These are phyloP conservation scores for Notolabrus celidotus DNA, from an alignment of 2,797 vertebrate species.

Conservation along the genomic window DNA sequence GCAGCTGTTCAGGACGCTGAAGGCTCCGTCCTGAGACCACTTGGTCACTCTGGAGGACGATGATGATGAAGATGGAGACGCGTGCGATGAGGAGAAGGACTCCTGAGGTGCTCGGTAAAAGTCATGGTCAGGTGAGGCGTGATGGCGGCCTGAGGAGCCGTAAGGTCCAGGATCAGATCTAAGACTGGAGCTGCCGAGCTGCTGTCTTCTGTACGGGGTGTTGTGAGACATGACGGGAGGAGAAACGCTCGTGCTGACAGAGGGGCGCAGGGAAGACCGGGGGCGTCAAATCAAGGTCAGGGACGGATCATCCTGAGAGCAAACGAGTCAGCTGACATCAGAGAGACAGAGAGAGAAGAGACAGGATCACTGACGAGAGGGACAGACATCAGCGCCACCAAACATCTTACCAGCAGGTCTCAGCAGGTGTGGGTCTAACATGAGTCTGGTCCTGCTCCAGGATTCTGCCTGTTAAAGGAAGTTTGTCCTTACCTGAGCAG, in stretches of 20 bases:
- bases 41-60: slow-evolving; percentile 27
- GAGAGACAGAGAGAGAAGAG: background rate
- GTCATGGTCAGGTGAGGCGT: background rate
- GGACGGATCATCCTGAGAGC: slow-evolving; percentile 1
- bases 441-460: too few species aligned
- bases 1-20: slow-evolving; percentile 80
- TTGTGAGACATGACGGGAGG: slow-evolving; percentile 73
- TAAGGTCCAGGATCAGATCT: slow-evolving; percentile 32
- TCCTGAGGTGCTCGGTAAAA: slow-evolving; percentile 43
- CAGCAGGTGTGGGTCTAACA: too few species aligned
- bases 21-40: slow-evolving; percentile 56
- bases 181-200: slow-evolving; percentile 37
- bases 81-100: slow-evolving; percentile 27
- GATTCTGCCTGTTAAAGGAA: too few species aligned
- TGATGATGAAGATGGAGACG: background rate
- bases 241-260: slow-evolving; percentile 67
- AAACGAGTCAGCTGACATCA: background rate
- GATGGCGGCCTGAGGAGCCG: slow-evolving; percentile 31
- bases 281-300: slow-evolving; percentile 19
- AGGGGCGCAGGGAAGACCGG: slow-evolving; percentile 68
- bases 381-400: too few species aligned
- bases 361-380: too few species aligned
- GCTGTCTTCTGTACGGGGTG: slow-evolving; percentile 50
- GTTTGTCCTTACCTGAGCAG: too few species aligned
- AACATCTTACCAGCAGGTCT: too few species aligned